Conservation (phyloP, 1,140 invertebrate genomes). For the Hirudo medicinalis region DNA sequence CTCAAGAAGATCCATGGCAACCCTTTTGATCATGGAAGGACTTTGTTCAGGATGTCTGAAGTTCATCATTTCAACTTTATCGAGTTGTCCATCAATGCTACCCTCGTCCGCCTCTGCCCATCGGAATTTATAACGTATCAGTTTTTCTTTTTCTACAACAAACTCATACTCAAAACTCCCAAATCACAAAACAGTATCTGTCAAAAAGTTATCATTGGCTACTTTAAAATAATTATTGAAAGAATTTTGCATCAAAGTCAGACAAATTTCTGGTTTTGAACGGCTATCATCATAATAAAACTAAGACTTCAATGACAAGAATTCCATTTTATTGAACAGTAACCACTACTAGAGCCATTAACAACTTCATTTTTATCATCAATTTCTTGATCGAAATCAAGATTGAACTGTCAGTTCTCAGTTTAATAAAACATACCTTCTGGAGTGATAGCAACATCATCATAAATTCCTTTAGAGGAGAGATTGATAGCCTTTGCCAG, state of each 20-base stretch:
- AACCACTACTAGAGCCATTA: background rate
- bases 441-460: conserved; percentile 19
- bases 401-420: background rate
- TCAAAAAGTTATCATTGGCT: background rate
- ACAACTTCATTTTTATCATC: background rate
- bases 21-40: conserved; percentile 54
- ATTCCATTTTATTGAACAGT: background rate
- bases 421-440: background rate
- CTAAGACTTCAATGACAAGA: background rate
- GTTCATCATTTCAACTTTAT: conserved; percentile 62
- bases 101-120: conserved; percentile 65
- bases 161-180: background rate
- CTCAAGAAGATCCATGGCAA: conserved; percentile 60
- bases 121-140: conserved; percentile 61
- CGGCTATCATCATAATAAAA: too few species aligned
- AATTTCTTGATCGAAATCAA: too few species aligned
- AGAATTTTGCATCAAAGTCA: too few species aligned
- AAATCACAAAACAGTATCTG: background rate
- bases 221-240: background rate
- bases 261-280: too few species aligned
- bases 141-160: conserved; percentile 46
- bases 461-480: conserved; percentile 26
- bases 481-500: conserved; percentile 50
- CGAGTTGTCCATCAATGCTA: conserved; percentile 52
- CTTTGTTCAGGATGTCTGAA: conserved; percentile 71